Evolutionary conservation across 1,140 invertebrate genomes (phyloP).

Genomic region (Drosophila orosa): DNA sequence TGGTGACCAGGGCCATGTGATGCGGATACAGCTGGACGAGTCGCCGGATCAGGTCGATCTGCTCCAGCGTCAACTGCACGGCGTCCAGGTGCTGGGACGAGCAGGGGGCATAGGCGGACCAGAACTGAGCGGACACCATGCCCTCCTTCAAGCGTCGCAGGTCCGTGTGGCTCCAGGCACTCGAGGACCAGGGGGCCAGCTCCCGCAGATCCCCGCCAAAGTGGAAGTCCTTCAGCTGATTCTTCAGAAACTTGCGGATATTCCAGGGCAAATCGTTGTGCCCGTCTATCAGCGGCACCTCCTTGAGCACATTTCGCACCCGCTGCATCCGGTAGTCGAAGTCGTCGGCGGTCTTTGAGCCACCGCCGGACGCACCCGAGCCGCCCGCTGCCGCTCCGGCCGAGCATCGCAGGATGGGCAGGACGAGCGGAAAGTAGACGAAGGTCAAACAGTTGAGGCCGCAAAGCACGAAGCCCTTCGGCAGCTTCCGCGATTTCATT

Average conservation of each 20-base stretch:
- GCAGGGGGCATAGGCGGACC: constrained; percentile 94
- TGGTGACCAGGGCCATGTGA: constrained; percentile 90
- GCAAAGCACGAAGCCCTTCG: constrained; percentile 81
- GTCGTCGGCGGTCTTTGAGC: constrained; percentile 46
- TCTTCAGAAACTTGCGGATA: constrained; percentile 91
- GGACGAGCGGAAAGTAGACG: constrained; percentile 75
- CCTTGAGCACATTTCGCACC: constrained; percentile 85
- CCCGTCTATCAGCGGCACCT: constrained; percentile 87
- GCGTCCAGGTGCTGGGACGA: constrained; percentile 93
- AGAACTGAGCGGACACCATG: constrained; percentile 93
- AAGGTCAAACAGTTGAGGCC: constrained; percentile 82
- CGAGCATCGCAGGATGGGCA: constrained; percentile 76
- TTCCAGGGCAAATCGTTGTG: constrained; percentile 96
- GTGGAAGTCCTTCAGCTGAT: constrained; percentile 90
- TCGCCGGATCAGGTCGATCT: constrained; percentile 93
- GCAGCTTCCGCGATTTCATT: constrained; percentile 84
- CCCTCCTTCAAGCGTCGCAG: constrained; percentile 89
- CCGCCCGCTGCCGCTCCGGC: constrained; percentile 40
- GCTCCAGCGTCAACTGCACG: constrained; percentile 93
- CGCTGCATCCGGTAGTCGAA: constrained; percentile 85
- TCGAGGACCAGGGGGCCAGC: constrained; percentile 90
- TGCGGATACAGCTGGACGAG: constrained; percentile 92
- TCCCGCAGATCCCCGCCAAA: constrained; percentile 89
- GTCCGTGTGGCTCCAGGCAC: constrained; percentile 92
- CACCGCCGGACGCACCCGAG: constrained; percentile 15